Evolutionary conservation across 2,888 invertebrate species (phyloP).

Genomic region (Thecophora atra): DNA sequence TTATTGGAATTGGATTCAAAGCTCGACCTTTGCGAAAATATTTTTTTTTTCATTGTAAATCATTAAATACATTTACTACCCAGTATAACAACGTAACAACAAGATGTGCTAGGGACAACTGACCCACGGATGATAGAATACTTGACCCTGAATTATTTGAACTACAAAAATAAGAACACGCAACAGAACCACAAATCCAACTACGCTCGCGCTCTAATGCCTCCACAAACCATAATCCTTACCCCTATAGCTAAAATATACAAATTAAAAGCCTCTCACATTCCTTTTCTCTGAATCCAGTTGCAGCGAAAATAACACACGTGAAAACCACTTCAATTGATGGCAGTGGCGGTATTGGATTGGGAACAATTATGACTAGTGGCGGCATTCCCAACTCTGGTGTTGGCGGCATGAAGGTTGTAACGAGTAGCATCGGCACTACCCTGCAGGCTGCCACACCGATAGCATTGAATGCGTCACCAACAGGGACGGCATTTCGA

Average conservation of each 20-base stretch:
- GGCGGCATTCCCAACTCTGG: conserved; percentile 39
- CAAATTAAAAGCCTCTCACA: conserved; percentile 53
- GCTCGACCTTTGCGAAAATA: not conserved
- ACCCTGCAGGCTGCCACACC: conserved; percentile 53
- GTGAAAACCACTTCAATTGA: conserved; percentile 67
- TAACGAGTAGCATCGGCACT: conserved; percentile 48
- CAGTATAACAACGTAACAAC: conserved; percentile 33
- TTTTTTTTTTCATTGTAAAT: conserved; percentile 43
- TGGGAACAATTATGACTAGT: conserved; percentile 43
- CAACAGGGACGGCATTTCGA: conserved; percentile 59
- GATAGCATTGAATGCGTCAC: conserved; percentile 54
- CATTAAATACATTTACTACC: conserved; percentile 47
- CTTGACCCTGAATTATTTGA: too few species aligned
- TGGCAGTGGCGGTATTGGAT: conserved; percentile 39
- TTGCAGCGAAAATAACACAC: conserved; percentile 68
- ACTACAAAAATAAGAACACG: conserved; percentile 5
- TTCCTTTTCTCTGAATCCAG: conserved; percentile 65
- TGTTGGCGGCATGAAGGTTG: conserved; percentile 55
- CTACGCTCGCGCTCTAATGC: conserved; percentile 19
- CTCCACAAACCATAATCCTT: conserved; percentile 47
- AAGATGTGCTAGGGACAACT: not conserved
- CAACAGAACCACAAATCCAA: conserved; percentile 14
- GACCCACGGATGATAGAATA: too few species aligned
- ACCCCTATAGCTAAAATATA: conserved; percentile 50
- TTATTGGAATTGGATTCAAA: conserved; percentile 4